phyloP scores from a whole-genome alignment of 2,113 vertebrate species.

The human (Homo sapiens) region GRCh38 chr16:68383001-68383500 shows the following conservation, averaged over 20 bases:
- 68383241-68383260: neutral
- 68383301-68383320: neutral
- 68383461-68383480: neutral
- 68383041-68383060: too few relatives aligned
- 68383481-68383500: neutral
- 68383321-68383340: neutral
- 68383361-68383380: neutral
- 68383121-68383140: too few relatives aligned
- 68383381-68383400: neutral
- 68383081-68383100: too few relatives aligned
- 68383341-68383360: neutral
- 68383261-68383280: neutral
- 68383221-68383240: neutral
- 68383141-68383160: conserved; percentile 14
- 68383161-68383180: neutral
- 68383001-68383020: too few relatives aligned
- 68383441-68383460: neutral
- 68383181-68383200: neutral
- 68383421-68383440: neutral
- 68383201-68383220: neutral
- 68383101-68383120: too few relatives aligned
- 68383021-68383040: too few relatives aligned
- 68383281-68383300: neutral
- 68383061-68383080: too few relatives aligned
- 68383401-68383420: neutral